Base-by-base conservation (phyloP, 2,113 vertebrate species). In the Xenopus laevis region DNA sequence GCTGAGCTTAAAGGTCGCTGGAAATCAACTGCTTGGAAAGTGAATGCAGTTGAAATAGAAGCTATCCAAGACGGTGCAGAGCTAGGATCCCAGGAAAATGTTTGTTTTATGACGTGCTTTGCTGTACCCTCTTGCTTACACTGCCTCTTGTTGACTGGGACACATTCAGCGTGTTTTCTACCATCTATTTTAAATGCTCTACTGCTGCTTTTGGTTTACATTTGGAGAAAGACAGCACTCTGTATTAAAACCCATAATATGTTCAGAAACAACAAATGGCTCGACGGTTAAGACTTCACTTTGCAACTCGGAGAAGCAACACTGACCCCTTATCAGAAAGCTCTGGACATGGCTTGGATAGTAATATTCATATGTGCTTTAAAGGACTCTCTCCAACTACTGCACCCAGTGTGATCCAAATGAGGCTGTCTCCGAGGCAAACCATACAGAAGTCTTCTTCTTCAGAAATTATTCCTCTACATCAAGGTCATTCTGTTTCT, bases 271-370 rank as follows among this genome's bases (percentile, higher is more conserved):
- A 89, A 87, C 88, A 89, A 88, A 98, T 98, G 96, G 95, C 95
- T 82, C 89, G 87, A 72, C 91, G 87, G 84, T 89, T 98, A 86
- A 94, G 93, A 89, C 85, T 96, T 89, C 95, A 95, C 86, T 97
- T 98, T 83, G 93, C 93, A 82, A 85, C 94, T 68, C 91, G 89
- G 82, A 94, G 95, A 90, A 99, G 95, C 82, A 94, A 91, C 87
- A 96, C 95, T 6, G 95, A 95, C 82, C 96, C 94, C 1, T 83
- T 95, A 80, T 92, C 89, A 12, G 95, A 96, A 80, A 83, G 83
- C 77, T 89, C 92, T 18, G 89, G 89, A 88, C 90, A 92, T 88
- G 91, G 87, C 78, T 82, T 88, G 82, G 91, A 91, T 68, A 82
- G 80, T 23, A 84, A 75, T 66, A 82, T 82, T 71, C 74, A 77